Evolutionary conservation across 2,888 invertebrate genomes (phyloP), one percentile per base, ranked within the genome.

Genomic region (Quadroppia sp.): DNA sequence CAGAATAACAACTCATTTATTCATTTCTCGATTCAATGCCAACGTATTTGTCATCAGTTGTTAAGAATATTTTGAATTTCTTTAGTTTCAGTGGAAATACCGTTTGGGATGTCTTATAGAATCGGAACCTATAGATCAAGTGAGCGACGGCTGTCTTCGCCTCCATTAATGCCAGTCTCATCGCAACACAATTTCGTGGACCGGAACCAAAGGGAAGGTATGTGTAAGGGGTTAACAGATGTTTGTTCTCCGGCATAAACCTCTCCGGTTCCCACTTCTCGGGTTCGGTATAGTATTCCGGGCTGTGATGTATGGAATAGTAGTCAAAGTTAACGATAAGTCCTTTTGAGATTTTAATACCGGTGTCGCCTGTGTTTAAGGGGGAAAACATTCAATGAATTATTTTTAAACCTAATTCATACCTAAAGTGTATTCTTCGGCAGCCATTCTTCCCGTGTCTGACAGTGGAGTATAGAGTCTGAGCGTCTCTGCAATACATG

Each of bases 101-200:
- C n/a, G n/a, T n/a, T n/a, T n/a, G n/a, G n/a, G n/a, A n/a, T n/a
- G n/a, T n/a, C n/a, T n/a, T n/a, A n/a, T n/a, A n/a, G n/a, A n/a
- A n/a, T n/a, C n/a, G n/a, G n/a, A n/a, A n/a, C n/a, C n/a, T n/a
- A n/a, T n/a, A n/a, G n/a, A n/a, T n/a, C n/a, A n/a, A n/a, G n/a
- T n/a, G n/a, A n/a, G n/a, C n/a, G n/a, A n/a, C n/a, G n/a, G n/a
- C n/a, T n/a, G n/a, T n/a, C n/a, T n/a, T n/a, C n/a, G n/a, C n/a
- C n/a, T n/a, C n/a, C n/a, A n/a, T n/a, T n/a, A n/a, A n/a, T n/a
- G n/a, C n/a, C n/a, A n/a, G n/a, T n/a, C n/a, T 70, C 75, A 76
- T 75, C 4, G 76, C 78, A n/a, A 78, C 74, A 50, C 78, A 78
- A 67, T 78, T 78, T 73, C 78, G 59, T 1, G 78, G 77, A 11